Percentiles rank a stretch among this genome's conserved stretches.
Conservation (phyloP, 1,140 invertebrate genomes). For the Rhizoglyphus robini region DNA sequence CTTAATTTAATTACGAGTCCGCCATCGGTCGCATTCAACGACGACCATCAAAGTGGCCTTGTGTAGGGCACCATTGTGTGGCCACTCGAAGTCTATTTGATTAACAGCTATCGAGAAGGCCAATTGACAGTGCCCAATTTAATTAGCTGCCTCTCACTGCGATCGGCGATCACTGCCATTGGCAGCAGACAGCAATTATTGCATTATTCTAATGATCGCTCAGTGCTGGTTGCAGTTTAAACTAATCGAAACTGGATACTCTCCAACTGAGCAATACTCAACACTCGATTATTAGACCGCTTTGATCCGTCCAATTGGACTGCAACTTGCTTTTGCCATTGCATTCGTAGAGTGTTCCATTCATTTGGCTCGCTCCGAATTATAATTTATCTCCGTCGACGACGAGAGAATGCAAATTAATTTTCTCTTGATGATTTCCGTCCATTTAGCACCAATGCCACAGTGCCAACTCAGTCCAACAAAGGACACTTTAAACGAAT, state of each 20-base stretch:
- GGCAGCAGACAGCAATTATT: background rate
- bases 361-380: conserved; percentile 4
- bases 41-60: background rate
- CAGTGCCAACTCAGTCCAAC: background rate
- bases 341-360: background rate
- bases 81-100: background rate
- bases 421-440: conserved; percentile 11
- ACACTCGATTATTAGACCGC: no score
- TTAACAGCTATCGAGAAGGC: background rate
- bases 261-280: background rate
- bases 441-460: background rate
- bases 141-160: conserved; percentile 6
- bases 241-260: background rate
- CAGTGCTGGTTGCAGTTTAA: background rate
- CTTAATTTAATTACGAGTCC: conserved; percentile 5
- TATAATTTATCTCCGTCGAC: conserved; percentile 12
- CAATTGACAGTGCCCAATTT: conserved; percentile 7
- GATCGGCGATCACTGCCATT: background rate
- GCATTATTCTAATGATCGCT: background rate
- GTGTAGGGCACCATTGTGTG: background rate
- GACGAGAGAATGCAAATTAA: conserved; percentile 12
- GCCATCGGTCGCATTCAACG: background rate
- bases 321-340: background rate
- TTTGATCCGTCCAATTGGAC: no score
- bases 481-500: no score